phyloP scores from a whole-genome alignment of 2,888 invertebrate species.

The Drosophila flavopinicola region DNA sequence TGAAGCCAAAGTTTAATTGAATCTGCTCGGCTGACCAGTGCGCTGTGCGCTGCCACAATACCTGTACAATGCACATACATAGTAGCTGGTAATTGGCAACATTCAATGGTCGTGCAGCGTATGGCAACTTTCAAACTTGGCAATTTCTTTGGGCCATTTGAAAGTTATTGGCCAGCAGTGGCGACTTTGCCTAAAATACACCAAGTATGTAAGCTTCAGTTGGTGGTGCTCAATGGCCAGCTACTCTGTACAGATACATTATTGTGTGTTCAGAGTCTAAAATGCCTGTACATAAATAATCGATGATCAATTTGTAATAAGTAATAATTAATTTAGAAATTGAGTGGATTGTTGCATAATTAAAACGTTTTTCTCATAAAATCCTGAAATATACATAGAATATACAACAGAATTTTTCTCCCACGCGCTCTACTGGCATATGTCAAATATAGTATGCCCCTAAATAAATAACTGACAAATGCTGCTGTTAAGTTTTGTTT shows the following conservation, averaged over 20 bases:
- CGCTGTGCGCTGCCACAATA: slow-evolving; percentile 17
- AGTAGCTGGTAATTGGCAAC: slow-evolving; percentile 60
- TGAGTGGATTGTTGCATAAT: too few species aligned
- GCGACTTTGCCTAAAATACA: slow-evolving; percentile 20
- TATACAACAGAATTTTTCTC: too few species aligned
- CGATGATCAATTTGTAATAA: too few species aligned
- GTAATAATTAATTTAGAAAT: too few species aligned
- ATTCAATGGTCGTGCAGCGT: slow-evolving; percentile 46
- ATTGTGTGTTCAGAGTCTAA: too few species aligned
- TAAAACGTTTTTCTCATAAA: too few species aligned
- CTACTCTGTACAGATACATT: background rate
- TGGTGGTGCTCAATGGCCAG: background rate
- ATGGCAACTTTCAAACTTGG: slow-evolving; percentile 70
- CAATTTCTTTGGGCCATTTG: slow-evolving; percentile 62
- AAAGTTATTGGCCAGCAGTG: slow-evolving; percentile 68
- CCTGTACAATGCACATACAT: slow-evolving; percentile 30
- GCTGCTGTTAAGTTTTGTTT: too few species aligned
- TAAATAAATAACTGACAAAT: too few species aligned
- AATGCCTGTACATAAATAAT: too few species aligned
- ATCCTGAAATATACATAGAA: too few species aligned
- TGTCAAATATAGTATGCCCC: too few species aligned
- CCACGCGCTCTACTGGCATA: too few species aligned
- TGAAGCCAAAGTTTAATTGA: slow-evolving; percentile 78
- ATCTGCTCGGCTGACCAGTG: slow-evolving; percentile 46
- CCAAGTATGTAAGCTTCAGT: background rate